Evolutionary conservation across 2,888 invertebrate genomes (phyloP).

Genomic region (Notodonta dromedarius): DNA sequence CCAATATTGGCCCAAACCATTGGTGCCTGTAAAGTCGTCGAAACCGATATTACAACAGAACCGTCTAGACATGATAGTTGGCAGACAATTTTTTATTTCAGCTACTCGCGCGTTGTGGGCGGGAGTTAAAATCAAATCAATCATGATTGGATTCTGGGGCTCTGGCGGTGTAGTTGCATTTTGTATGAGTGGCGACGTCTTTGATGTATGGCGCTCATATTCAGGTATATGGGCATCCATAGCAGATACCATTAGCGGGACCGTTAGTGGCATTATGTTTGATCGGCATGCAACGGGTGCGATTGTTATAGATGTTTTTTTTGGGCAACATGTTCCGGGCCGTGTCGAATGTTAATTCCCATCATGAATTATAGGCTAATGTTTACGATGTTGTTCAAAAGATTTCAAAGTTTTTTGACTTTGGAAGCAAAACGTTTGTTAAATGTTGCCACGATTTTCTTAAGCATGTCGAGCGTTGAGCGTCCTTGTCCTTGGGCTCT

Average conservation of each 20-base stretch:
- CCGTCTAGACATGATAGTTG: constrained; percentile 66
- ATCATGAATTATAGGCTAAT: constrained; percentile 5
- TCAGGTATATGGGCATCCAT: constrained; percentile 2
- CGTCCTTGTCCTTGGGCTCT: no score
- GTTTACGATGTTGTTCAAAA: neutral
- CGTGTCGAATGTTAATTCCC: constrained; percentile 6
- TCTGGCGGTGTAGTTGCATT: constrained; percentile 16
- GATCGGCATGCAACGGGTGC: constrained; percentile 6
- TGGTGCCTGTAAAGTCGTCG: constrained; percentile 26
- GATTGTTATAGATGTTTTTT: constrained; percentile 1
- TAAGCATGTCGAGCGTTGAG: no score
- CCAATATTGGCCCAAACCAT: constrained; percentile 19
- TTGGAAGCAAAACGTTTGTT: neutral
- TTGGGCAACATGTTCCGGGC: constrained; percentile 4
- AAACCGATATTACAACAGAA: constrained; percentile 55
- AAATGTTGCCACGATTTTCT: neutral
- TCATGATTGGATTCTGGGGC: constrained; percentile 47
- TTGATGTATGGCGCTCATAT: constrained; percentile 16
- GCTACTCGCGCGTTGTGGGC: constrained; percentile 56
- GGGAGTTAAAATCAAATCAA: constrained; percentile 59
- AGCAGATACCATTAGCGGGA: constrained; percentile 8
- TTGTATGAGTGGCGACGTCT: constrained; percentile 23
- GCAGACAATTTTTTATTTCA: constrained; percentile 66
- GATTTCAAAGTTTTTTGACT: neutral
- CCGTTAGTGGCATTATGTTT: constrained; percentile 7